phyloP scores from a whole-genome alignment of 1,140 invertebrate species.

The Hylaeus anthracinus region DNA sequence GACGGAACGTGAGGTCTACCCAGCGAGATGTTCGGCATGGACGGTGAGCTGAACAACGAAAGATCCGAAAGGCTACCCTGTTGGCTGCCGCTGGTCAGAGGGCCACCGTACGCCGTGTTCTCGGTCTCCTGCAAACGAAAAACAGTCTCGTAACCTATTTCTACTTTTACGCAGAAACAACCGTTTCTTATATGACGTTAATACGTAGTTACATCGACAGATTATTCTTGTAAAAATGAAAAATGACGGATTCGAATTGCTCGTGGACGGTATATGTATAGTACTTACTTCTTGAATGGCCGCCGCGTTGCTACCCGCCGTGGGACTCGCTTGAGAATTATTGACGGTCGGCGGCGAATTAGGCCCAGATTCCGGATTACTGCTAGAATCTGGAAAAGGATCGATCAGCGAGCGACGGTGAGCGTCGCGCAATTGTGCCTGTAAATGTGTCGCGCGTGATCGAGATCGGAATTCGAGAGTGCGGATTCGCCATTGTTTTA shows the following conservation, averaged over 20 bases:
- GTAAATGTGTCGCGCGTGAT: slow-evolving; percentile 1
- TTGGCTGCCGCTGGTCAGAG: slow-evolving; percentile 80
- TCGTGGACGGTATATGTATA: background rate
- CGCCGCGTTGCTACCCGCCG: slow-evolving; percentile 82
- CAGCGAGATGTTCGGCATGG: slow-evolving; percentile 97
- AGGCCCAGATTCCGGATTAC: slow-evolving; percentile 90
- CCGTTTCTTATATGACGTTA: no score
- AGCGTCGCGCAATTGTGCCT: background rate
- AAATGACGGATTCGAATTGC: no score
- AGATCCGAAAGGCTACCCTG: slow-evolving; percentile 84
- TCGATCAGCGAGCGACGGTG: slow-evolving; percentile 18
- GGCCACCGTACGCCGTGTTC: slow-evolving; percentile 81
- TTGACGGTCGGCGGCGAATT: slow-evolving; percentile 89
- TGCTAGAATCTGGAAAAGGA: slow-evolving; percentile 83
- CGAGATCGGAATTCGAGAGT: slow-evolving; percentile 7
- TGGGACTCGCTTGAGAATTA: slow-evolving; percentile 82
- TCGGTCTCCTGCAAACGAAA: slow-evolving; percentile 80
- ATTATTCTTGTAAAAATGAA: no score
- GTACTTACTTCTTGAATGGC: slow-evolving; percentile 86
- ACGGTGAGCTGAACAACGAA: slow-evolving; percentile 95
- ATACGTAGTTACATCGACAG: no score
- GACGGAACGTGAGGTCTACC: slow-evolving; percentile 88
- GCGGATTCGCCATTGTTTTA: background rate
- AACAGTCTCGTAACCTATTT: no score
- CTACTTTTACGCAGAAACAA: no score